Evolutionary conservation across 2,888 invertebrate species (phyloP).

Genomic region (Oxyscelio sp.): DNA sequence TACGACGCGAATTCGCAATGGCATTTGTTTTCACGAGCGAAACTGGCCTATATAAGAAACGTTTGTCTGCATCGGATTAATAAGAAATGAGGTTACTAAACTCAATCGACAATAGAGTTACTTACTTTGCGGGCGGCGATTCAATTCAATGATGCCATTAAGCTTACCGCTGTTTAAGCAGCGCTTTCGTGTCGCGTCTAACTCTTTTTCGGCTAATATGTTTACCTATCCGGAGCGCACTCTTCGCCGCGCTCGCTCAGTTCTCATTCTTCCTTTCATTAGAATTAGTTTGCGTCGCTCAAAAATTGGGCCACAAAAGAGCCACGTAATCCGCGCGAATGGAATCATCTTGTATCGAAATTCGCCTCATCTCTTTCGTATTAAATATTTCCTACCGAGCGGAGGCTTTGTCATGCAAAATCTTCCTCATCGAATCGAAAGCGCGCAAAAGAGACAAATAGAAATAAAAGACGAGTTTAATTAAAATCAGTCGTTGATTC

Average conservation of each 20-base stretch:
- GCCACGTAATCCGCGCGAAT: neutral
- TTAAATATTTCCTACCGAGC: conserved; percentile 9
- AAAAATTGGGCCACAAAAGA: neutral
- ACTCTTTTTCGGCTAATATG: conserved; percentile 30
- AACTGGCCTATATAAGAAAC: conserved; percentile 45
- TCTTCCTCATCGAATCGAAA: no score
- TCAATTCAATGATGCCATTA: conserved; percentile 74
- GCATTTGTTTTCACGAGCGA: conserved; percentile 27
- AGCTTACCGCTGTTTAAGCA: conserved; percentile 47
- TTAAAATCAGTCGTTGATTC: no score
- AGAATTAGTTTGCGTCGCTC: no score
- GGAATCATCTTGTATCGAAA: conserved; percentile 6
- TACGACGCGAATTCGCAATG: neutral
- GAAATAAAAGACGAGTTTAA: no score
- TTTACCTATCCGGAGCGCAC: conserved; percentile 30
- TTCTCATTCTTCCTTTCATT: no score
- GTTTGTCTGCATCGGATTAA: conserved; percentile 75
- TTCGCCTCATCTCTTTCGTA: neutral
- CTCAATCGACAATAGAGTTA: conserved; percentile 69
- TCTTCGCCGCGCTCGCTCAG: no score
- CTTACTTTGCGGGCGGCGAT: conserved; percentile 73
- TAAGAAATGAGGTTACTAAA: conserved; percentile 78
- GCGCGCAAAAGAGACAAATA: no score
- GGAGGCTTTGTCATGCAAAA: conserved; percentile 21
- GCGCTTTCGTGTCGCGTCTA: conserved; percentile 27